phyloP scores from a whole-genome alignment of 2,888 invertebrate species.

The Chrysotoxum bicinctum region DNA sequence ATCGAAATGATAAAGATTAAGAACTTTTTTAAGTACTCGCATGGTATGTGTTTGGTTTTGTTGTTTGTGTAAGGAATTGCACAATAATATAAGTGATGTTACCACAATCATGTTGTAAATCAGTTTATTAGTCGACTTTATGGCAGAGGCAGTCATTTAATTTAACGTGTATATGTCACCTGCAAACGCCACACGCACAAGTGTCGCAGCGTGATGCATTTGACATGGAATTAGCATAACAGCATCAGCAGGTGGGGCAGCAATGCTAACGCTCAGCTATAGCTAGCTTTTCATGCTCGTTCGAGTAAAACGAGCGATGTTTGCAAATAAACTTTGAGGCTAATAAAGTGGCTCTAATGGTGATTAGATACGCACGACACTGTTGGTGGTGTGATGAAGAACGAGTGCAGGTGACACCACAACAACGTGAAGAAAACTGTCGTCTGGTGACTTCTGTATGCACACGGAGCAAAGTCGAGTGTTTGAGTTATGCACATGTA shows the following conservation, averaged over 20 bases:
- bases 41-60: neutral
- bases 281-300: slow-evolving; percentile 56
- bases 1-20: slow-evolving; percentile 13
- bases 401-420: slow-evolving; percentile 55
- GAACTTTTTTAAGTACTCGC: neutral
- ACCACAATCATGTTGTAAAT: slow-evolving; percentile 56
- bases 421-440: slow-evolving; percentile 46
- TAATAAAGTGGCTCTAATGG: slow-evolving; percentile 67
- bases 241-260: slow-evolving; percentile 53
- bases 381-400: slow-evolving; percentile 41
- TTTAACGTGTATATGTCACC: slow-evolving; percentile 23
- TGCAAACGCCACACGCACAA: slow-evolving; percentile 45
- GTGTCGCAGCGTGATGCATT: slow-evolving; percentile 34
- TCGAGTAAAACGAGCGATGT: slow-evolving; percentile 60
- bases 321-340: slow-evolving; percentile 69
- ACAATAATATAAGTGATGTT: slow-evolving; percentile 49
- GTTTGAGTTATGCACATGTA: slow-evolving; percentile 13
- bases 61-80: slow-evolving; percentile 23
- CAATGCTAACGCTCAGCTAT: slow-evolving; percentile 49
- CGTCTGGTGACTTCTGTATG: slow-evolving; percentile 51
- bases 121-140: slow-evolving; percentile 55
- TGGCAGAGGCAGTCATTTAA: slow-evolving; percentile 19
- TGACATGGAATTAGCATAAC: slow-evolving; percentile 61
- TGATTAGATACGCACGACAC: slow-evolving; percentile 57
- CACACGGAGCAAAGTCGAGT: slow-evolving; percentile 10